Conservation (phyloP, 2,797 vertebrate genomes). For the Sciurus vulgaris region DNA sequence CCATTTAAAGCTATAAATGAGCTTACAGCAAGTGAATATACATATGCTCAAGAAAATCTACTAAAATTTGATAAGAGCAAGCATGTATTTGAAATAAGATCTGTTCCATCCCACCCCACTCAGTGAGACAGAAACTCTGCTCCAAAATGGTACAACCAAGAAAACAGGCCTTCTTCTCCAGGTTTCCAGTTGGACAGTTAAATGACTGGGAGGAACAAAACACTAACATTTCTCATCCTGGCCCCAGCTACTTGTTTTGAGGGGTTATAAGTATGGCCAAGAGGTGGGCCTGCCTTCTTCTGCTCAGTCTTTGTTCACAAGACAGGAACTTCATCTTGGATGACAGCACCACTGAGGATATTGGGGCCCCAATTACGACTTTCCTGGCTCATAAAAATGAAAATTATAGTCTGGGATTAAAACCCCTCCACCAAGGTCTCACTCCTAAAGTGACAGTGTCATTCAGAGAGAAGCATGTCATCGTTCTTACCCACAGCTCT, state of each 20-base stretch:
- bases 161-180: background rate
- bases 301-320: background rate
- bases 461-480: slow-evolving; percentile 8
- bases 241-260: background rate
- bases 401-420: background rate
- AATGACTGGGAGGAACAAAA: background rate
- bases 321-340: background rate
- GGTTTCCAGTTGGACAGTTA: background rate
- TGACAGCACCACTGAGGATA: background rate
- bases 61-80: slow-evolving; percentile 24
- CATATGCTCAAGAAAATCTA: slow-evolving; percentile 7
- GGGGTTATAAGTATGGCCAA: background rate
- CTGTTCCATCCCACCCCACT: background rate
- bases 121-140: background rate
- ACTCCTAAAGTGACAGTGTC: background rate
- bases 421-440: background rate
- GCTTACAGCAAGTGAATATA: slow-evolving; percentile 47
- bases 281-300: background rate
- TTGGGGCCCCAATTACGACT: background rate
- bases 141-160: background rate
- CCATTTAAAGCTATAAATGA: background rate
- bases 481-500: background rate
- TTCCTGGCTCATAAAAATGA: background rate
- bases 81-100: slow-evolving; percentile 1
- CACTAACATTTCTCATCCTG: background rate